Percentiles rank a stretch among this genome's conserved stretches.
Evolutionary conservation across 2,797 vertebrate species (phyloP).

Genomic region (Helarctos malayanus): DNA sequence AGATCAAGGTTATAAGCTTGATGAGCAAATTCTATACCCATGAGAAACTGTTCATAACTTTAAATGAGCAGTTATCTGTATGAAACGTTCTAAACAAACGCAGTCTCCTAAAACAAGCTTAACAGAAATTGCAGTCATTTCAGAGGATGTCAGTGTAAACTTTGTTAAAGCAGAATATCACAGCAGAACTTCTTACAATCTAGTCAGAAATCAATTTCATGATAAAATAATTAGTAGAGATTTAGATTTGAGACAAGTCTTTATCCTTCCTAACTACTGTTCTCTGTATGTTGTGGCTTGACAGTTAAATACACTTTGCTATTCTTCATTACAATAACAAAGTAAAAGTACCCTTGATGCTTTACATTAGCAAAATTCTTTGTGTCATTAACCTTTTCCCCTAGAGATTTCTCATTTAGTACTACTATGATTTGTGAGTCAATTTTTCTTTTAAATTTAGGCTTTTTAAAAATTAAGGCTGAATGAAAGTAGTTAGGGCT

Average conservation of each 20-base stretch:
- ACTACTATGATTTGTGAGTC: background rate
- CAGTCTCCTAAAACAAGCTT: background rate
- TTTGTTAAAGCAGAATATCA: background rate
- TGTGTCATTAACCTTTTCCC: background rate
- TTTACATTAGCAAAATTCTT: background rate
- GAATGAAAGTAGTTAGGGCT: background rate
- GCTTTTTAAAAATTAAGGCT: background rate
- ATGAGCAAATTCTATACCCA: background rate
- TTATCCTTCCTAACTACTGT: background rate
- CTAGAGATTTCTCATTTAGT: background rate
- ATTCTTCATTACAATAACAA: background rate
- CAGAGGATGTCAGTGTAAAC: background rate
- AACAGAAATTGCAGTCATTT: conserved; percentile 10
- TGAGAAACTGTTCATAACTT: background rate
- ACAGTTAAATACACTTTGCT: background rate
- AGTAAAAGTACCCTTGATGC: background rate
- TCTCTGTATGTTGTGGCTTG: background rate
- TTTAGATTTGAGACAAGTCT: background rate
- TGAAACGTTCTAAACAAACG: background rate
- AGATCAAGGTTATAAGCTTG: background rate
- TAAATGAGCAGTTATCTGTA: background rate
- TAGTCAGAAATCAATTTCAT: background rate
- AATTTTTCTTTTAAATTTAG: background rate
- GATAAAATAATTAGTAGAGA: conserved; percentile 7
- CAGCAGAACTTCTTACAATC: background rate